phyloP scores from a whole-genome alignment of 1,140 invertebrate genomes.

The Amyelois transitella region DNA sequence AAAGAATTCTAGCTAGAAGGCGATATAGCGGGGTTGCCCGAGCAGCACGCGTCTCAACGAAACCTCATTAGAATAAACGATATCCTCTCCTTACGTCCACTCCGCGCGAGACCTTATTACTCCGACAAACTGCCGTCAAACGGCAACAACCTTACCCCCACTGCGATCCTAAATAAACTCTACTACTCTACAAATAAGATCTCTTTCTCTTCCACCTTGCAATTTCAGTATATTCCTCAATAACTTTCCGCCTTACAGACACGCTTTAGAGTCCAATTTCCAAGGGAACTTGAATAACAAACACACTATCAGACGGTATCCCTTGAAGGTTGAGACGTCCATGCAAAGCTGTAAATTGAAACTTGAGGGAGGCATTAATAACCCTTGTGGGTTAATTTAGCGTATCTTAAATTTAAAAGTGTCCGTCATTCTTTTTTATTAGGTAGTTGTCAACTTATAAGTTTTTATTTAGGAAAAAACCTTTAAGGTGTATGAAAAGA shows the following conservation, averaged over 20 bases:
- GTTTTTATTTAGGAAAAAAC: too few relatives aligned
- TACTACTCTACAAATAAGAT: constrained; percentile 21
- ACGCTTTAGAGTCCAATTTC: constrained; percentile 37
- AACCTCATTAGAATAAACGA: constrained; percentile 74
- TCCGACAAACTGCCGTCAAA: constrained; percentile 69
- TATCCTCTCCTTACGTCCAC: constrained; percentile 72
- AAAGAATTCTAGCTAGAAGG: constrained; percentile 22
- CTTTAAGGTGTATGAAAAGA: too few relatives aligned
- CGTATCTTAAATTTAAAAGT: background rate
- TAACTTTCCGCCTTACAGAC: constrained; percentile 38
- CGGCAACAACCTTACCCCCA: constrained; percentile 27
- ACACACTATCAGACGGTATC: constrained; percentile 44
- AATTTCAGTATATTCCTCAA: constrained; percentile 12
- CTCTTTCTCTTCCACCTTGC: constrained; percentile 18
- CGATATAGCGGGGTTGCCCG: constrained; percentile 31
- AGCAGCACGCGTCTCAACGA: constrained; percentile 44
- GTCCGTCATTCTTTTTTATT: background rate
- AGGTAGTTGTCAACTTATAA: too few relatives aligned
- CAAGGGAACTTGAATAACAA: constrained; percentile 37
- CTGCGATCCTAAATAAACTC: constrained; percentile 25
- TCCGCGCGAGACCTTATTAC: constrained; percentile 70
- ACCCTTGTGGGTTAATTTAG: constrained; percentile 10
- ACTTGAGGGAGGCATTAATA: constrained; percentile 47
- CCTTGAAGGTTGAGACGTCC: constrained; percentile 60
- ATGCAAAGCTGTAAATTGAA: constrained; percentile 66